Percentiles rank a stretch among this genome's conserved stretches.
Conservation (phyloP, 2,113 vertebrate genomes). For the Bos javanicus region DNA sequence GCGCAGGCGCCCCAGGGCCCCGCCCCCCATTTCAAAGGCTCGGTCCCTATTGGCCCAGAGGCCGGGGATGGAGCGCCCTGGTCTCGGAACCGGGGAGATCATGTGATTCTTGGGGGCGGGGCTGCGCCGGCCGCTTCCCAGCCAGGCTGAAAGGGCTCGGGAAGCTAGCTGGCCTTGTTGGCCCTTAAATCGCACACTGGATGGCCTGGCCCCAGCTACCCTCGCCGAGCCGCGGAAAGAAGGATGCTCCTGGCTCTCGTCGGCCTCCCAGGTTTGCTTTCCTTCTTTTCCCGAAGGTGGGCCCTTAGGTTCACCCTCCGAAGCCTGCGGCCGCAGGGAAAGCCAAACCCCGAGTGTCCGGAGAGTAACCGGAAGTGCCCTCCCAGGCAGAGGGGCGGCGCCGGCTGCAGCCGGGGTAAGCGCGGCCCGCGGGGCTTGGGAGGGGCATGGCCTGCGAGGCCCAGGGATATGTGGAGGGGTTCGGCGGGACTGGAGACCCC, state of each 20-base stretch:
- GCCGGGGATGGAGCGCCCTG: neutral
- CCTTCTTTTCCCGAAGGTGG: neutral
- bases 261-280: neutral
- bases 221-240: no score
- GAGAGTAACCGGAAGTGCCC: constrained; percentile 63
- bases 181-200: neutral
- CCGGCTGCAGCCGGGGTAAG: constrained; percentile 10
- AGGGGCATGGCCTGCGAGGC: neutral
- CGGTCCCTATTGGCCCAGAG: constrained; percentile 26
- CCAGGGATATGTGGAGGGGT: neutral
- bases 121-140: neutral
- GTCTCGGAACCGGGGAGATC: neutral
- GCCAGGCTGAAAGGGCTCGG: neutral
- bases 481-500: neutral
- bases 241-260: neutral
- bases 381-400: constrained; percentile 31
- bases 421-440: neutral
- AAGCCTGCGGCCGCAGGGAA: neutral
- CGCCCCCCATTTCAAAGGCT: neutral
- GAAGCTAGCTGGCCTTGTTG: neutral
- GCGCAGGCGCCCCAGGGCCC: neutral
- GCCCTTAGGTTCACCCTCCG: neutral
- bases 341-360: neutral
- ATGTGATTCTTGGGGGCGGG: constrained; percentile 35
- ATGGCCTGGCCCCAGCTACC: neutral